Evolutionary conservation across 2,797 vertebrate species (phyloP), one percentile per base, ranked within the genome.

Genomic region (Xiphophorus birchmanni): DNA sequence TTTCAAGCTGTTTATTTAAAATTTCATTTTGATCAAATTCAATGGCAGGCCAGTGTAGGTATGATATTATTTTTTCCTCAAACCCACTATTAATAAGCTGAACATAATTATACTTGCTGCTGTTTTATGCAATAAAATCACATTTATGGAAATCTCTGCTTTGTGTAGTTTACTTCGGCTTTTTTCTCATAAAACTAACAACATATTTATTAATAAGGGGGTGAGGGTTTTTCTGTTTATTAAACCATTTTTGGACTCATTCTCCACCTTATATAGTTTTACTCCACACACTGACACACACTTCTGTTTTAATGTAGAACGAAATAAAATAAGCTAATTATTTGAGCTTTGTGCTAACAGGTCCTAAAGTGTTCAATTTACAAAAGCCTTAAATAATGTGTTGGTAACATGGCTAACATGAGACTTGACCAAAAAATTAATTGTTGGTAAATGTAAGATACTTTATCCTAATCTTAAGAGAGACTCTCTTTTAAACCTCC

Each of bases 41-140:
- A 0, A 40, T 52, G 75, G 58, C 29, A 4, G 50, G 50, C 32
- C 54, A 73, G 69, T 8, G 32, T 3, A 74, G 48, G 29, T 48
- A 4, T 26, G 9, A 26, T 42, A 45, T 2, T 26, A 32, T 40
- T 29, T 29, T 79, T 44, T 76, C 42, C 37, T 58, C 52, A 77
- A 86, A 0, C 56, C 73, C 45, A 32, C 47, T 73, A 48, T 80
- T 77, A 48, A 47, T 11, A 6, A 73, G 74, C 80, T 52, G 73
- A 65, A 80, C 79, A 48, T 11, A 5, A 73, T 74, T 75, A 52
- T 13, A 60, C 79, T 80, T 75, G 56, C 82, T 37, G 69, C 45
- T 67, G 73, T 73, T 83, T 60, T 58, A 47, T 75, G 73, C 52
- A 50, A 48, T 23, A 60, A 82, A 79, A 79, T 73, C 65, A 37